These are phyloP conservation scores for Lacanobia oleracea DNA, from an alignment of 2,888 invertebrate genomes.

Conservation along the genomic window DNA sequence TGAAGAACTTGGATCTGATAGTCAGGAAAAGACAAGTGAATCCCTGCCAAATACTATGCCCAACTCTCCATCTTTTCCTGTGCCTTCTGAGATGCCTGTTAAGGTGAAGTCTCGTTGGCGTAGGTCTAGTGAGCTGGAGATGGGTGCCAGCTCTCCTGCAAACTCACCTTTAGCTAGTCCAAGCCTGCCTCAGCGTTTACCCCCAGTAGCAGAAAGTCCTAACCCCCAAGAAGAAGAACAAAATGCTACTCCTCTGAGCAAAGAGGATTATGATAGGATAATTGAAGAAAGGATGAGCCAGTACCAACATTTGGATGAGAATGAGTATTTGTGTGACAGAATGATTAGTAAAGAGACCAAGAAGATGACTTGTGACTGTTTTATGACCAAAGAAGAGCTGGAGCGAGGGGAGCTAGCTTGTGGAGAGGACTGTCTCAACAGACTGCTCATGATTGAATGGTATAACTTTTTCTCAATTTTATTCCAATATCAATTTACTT, in stretches of 20 bases:
- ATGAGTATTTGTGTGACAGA: slow-evolving; percentile 96
- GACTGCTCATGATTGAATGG: slow-evolving; percentile 99
- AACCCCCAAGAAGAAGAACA: slow-evolving; percentile 73
- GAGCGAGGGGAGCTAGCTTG: slow-evolving; percentile 96
- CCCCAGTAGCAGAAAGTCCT: slow-evolving; percentile 73
- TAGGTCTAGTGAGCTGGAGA: slow-evolving; percentile 94
- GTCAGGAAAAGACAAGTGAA: slow-evolving; percentile 82
- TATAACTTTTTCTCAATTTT: slow-evolving; percentile 76
- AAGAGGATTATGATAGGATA: slow-evolving; percentile 87
- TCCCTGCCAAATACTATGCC: slow-evolving; percentile 74
- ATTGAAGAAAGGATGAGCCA: slow-evolving; percentile 92
- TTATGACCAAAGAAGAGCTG: slow-evolving; percentile 96
- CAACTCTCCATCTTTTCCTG: slow-evolving; percentile 84
- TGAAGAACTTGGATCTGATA: slow-evolving; percentile 91
- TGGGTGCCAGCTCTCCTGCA: slow-evolving; percentile 88
- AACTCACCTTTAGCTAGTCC: slow-evolving; percentile 85
- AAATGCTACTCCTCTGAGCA: slow-evolving; percentile 73
- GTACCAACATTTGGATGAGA: slow-evolving; percentile 95
- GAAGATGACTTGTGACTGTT: slow-evolving; percentile 98
- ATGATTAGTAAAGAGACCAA: slow-evolving; percentile 97
- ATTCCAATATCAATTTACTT: slow-evolving; percentile 6
- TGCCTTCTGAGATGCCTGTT: slow-evolving; percentile 92
- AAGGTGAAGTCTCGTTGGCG: slow-evolving; percentile 95
- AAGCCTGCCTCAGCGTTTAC: slow-evolving; percentile 77
- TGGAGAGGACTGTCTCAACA: slow-evolving; percentile 98